phyloP scores from a whole-genome alignment of 2,888 invertebrate species.

The Drosophila diplacantha region DNA sequence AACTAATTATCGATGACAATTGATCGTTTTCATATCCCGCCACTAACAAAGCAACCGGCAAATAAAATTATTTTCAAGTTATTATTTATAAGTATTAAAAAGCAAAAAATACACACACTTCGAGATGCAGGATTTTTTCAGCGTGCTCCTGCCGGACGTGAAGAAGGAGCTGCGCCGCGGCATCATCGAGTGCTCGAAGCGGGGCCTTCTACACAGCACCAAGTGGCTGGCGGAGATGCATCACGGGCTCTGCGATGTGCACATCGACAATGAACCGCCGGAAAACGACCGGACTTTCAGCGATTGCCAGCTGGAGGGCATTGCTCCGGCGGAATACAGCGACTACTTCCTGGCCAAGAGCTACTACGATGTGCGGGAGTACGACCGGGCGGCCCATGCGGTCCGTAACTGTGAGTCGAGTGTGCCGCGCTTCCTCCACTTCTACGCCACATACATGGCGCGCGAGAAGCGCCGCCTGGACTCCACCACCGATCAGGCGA shows the following conservation, averaged over 20 bases:
- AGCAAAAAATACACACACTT: background rate
- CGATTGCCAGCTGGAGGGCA: constrained; percentile 66
- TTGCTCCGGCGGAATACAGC: constrained; percentile 79
- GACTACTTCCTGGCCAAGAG: constrained; percentile 90
- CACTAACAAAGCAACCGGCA: constrained; percentile 45
- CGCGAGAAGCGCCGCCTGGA: constrained; percentile 94
- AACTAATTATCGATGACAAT: background rate
- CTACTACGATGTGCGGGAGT: constrained; percentile 94
- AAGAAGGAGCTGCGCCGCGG: constrained; percentile 83
- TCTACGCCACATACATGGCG: constrained; percentile 91
- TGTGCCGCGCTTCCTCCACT: constrained; percentile 89
- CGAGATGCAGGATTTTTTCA: constrained; percentile 70
- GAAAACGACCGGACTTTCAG: constrained; percentile 51
- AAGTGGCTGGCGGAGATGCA: constrained; percentile 95
- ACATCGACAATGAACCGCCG: constrained; percentile 64
- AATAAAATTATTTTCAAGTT: constrained; percentile 32
- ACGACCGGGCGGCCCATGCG: constrained; percentile 90
- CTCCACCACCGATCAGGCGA: constrained; percentile 84
- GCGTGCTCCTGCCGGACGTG: constrained; percentile 81
- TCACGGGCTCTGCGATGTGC: constrained; percentile 84
- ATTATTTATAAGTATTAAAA: background rate
- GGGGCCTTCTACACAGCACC: constrained; percentile 88
- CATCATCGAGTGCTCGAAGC: constrained; percentile 86
- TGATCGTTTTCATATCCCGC: background rate
- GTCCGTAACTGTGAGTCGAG: constrained; percentile 84